phyloP scores from a whole-genome alignment of 1,140 invertebrate genomes.

The Caenorhabditis brenneri region DNA sequence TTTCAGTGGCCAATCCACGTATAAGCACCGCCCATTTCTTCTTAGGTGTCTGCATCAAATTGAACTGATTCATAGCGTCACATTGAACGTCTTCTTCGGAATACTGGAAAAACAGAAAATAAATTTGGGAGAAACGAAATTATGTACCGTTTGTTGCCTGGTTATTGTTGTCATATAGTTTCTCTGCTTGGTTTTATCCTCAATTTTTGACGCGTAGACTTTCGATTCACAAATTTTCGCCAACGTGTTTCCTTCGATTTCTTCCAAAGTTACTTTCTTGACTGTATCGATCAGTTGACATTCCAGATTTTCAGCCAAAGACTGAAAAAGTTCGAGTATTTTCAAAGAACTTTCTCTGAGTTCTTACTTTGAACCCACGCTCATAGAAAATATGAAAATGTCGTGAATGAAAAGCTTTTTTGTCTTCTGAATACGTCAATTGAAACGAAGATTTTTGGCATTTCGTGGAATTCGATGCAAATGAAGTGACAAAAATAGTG shows the following conservation, averaged over 20 bases:
- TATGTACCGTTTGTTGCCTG: neutral
- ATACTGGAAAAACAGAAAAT: too few relatives aligned
- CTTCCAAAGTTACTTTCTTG: neutral
- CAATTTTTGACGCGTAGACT: neutral
- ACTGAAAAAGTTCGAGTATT: neutral
- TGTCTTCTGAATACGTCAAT: neutral
- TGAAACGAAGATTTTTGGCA: neutral
- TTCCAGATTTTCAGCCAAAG: neutral
- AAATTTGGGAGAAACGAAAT: too few relatives aligned
- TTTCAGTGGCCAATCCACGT: neutral
- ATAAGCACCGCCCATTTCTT: constrained; percentile 22
- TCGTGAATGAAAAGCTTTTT: neutral
- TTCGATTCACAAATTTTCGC: neutral
- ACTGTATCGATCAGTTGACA: neutral
- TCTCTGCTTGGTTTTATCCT: constrained; percentile 9
- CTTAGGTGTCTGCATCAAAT: neutral
- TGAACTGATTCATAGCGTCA: constrained; percentile 4
- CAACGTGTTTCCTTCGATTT: neutral
- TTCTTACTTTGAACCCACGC: neutral
- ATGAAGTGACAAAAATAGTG: neutral
- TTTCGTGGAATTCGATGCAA: neutral
- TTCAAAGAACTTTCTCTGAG: neutral
- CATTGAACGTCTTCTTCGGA: neutral
- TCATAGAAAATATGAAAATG: constrained; percentile 34
- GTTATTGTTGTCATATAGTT: constrained; percentile 13